Conservation (phyloP, 2,888 invertebrate genomes). For the Oasisia sp. region DNA sequence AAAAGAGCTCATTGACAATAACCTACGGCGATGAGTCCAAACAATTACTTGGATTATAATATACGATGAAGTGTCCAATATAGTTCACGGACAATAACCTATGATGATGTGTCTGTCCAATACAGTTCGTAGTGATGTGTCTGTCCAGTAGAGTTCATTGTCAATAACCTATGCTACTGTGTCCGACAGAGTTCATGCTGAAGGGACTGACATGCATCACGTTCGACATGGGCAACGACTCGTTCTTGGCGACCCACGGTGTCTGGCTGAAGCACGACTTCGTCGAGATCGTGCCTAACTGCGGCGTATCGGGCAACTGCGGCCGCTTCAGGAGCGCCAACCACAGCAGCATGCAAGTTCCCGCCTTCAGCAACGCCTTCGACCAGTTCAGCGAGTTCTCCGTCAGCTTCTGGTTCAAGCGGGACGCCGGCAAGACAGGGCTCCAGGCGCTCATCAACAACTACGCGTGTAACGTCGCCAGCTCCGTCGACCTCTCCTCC, state of each 20-base stretch:
- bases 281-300: not conserved
- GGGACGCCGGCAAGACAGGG: not conserved
- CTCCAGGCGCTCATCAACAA: not conserved
- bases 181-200: not conserved
- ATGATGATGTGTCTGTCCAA: no score
- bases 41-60: no score
- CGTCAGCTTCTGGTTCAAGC: constrained; percentile 17
- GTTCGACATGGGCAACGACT: not conserved
- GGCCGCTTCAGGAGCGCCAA: not conserved
- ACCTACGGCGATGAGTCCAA: no score
- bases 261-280: not conserved
- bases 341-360: not conserved
- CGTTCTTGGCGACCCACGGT: not conserved
- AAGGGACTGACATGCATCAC: not conserved
- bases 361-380: not conserved
- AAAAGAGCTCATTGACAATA: no score
- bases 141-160: no score
- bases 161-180: no score
- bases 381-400: not conserved
- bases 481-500: not conserved
- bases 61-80: no score
- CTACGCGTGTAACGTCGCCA: not conserved
- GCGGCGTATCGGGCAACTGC: not conserved
- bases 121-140: no score
- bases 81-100: no score